phyloP scores from a whole-genome alignment of 2,888 invertebrate genomes.

The Tipula helvola region DNA sequence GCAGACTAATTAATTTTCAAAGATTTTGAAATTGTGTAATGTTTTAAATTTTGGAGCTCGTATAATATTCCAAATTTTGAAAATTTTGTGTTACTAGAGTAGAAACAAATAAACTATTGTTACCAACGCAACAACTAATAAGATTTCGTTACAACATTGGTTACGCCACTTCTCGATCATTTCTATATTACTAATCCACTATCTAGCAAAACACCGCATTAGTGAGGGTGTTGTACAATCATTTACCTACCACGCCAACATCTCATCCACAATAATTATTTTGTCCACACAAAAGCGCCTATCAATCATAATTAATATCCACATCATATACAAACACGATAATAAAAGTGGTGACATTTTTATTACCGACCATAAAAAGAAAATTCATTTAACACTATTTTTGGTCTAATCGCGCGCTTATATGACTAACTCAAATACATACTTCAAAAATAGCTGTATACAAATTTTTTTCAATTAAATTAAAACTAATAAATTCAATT shows the following conservation, averaged over 20 bases:
- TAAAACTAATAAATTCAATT: conserved; percentile 9
- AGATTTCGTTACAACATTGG: too few species aligned
- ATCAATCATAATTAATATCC: neutral
- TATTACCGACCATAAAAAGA: neutral
- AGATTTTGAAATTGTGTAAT: too few species aligned
- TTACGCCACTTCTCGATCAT: too few species aligned
- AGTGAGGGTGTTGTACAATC: too few species aligned
- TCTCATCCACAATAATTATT: neutral
- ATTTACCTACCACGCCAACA: neutral
- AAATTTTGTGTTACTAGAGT: too few species aligned
- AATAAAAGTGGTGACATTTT: neutral
- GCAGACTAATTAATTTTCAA: too few species aligned
- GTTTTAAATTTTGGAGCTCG: too few species aligned
- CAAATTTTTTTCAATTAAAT: neutral
- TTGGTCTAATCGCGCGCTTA: neutral
- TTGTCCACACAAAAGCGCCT: neutral
- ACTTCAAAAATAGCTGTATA: neutral
- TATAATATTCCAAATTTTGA: too few species aligned
- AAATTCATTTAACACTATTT: neutral
- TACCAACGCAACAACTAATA: too few species aligned
- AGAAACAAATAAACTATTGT: too few species aligned
- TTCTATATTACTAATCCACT: too few species aligned
- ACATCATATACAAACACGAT: neutral
- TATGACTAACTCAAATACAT: neutral
- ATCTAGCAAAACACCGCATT: too few species aligned